Base-by-base conservation (phyloP, 2,888 invertebrate genomes). In the Atrina japonica region DNA sequence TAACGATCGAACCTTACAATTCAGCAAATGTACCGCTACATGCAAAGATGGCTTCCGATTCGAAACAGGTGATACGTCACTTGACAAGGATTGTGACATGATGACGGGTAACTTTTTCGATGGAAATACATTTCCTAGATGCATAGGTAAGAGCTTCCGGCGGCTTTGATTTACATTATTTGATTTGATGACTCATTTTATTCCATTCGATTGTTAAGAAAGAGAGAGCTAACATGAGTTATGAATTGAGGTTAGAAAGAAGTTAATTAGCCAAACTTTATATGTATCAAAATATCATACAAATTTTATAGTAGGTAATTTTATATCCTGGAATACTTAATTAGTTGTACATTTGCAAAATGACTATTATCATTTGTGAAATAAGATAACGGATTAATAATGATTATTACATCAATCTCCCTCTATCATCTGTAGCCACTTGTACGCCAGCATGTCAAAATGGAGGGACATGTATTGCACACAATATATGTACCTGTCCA, bases 1-100 rank as follows among this genome's bases (percentile, higher is more conserved):
- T n/a, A n/a, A n/a, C n/a, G n/a, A n/a, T n/a, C n/a, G n/a, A n/a
- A n/a, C n/a, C n/a, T n/a, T n/a, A n/a, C n/a, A 43, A 55, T 70
- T 29, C 78, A 86, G 86, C 52, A 70, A 73, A 1, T 86, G 86
- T 58, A 78, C 81, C n/a, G 83, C 83, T 1, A 77, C 78, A 0
- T 86, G 85, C 67, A 75, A 84, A 56, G 47, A 65, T n/a, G 85
- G 85, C 7, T 86, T 82, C 72, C 49, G 74, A 55, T 86, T 86
- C 55, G 75, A 77, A 16, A 65, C 66, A 35, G 76, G 78, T 6
- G 43, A 71, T 29, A 67, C 64, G 9, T 75, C 80, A 2, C 71
- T 79, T 59, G 80, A 81, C 11, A 72, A 78, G 18, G 77, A 77
- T 61, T 86, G 86, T 73, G 85, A 84, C 66, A 75, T 76, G 14